Evolutionary conservation across 1,140 invertebrate species (phyloP).

Genomic region (Cryptotermes secundus): DNA sequence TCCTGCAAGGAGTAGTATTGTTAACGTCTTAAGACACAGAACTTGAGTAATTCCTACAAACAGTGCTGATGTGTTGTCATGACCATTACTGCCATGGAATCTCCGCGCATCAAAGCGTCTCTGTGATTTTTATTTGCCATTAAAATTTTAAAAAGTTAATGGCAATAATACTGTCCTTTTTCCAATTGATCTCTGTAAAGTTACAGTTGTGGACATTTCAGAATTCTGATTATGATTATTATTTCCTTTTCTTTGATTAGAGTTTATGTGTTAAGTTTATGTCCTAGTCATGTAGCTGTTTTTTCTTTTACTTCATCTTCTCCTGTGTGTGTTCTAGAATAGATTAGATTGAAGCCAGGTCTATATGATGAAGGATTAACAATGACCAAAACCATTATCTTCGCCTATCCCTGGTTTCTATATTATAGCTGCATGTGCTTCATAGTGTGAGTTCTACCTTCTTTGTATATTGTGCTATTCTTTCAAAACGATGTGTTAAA

Average conservation of each 20-base stretch:
- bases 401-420: background rate
- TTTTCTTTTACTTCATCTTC: background rate
- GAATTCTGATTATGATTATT: background rate
- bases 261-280: background rate
- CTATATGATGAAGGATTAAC: background rate
- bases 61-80: background rate
- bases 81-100: background rate
- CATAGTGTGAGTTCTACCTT: background rate
- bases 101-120: constrained; percentile 11
- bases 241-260: background rate
- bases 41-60: no score
- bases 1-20: no score
- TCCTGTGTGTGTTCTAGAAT: background rate
- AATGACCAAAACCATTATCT: background rate
- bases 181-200: background rate
- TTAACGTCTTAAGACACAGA: no score
- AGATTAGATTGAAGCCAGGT: background rate
- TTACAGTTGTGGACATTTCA: background rate
- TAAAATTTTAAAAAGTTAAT: background rate
- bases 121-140: constrained; percentile 10
- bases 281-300: background rate
- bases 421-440: background rate
- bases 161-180: background rate
- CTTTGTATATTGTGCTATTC: background rate
- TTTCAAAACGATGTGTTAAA: background rate